Percentiles rank a stretch among this genome's conserved stretches.
Conservation (phyloP, 2,113 vertebrate species). For the Callocephalon fimbriatum region DNA sequence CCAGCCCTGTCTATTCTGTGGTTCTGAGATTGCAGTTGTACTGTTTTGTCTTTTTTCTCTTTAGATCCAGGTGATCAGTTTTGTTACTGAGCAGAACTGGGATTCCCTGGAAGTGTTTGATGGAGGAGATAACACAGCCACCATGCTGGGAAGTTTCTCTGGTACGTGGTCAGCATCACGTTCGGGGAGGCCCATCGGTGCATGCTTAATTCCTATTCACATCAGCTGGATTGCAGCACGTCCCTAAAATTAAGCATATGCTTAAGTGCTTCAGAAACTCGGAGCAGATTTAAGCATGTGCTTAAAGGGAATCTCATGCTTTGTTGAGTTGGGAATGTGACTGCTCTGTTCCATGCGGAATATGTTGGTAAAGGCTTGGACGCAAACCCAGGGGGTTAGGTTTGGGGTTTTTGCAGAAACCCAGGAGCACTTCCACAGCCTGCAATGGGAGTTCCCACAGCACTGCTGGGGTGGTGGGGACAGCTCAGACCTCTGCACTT, state of each 20-base stretch:
- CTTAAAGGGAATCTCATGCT: neutral
- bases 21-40: neutral
- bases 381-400: neutral
- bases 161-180: conserved; percentile 68
- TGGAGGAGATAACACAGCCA: conserved; percentile 94
- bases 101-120: conserved; percentile 98
- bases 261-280: neutral
- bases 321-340: neutral
- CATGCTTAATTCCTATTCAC: rapidly evolving
- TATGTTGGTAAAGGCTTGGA: neutral
- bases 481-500: neutral
- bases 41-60: neutral
- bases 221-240: neutral
- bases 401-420: neutral
- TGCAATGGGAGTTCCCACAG: neutral
- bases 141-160: conserved; percentile 98
- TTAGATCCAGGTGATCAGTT: conserved; percentile 98
- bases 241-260: neutral
- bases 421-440: rapidly evolving
- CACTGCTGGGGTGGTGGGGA: neutral
- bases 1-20: neutral
- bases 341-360: neutral
- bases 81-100: conserved; percentile 99
- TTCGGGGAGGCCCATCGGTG: rapidly evolving
- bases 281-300: rapidly evolving